phyloP scores from a whole-genome alignment of 1,140 invertebrate genomes.

The Onthophagus taurus region DNA sequence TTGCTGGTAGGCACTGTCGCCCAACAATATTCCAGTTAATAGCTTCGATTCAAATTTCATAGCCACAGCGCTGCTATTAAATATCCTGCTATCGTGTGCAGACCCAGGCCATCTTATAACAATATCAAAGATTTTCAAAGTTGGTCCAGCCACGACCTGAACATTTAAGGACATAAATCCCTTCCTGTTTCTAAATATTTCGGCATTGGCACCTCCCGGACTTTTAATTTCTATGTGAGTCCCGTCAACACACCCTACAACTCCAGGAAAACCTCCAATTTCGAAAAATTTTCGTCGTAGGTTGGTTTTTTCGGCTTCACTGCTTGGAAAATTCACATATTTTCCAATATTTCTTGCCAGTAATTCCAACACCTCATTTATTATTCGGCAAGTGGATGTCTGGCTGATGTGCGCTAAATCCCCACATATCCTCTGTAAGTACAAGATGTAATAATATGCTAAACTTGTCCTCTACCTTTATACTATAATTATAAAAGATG shows the following conservation, averaged over 20 bases:
- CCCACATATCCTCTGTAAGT: too few species aligned
- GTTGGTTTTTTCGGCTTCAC: background rate
- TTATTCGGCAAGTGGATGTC: too few species aligned
- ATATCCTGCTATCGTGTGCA: conserved; percentile 8
- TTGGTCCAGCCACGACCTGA: conserved; percentile 6
- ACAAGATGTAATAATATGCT: too few species aligned
- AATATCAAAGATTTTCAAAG: conserved; percentile 3
- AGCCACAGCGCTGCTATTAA: conserved; percentile 5
- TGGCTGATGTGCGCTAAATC: too few species aligned
- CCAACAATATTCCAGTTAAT: background rate
- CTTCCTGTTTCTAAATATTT: conserved; percentile 11
- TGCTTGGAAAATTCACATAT: conserved; percentile 4
- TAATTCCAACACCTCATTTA: conserved; percentile 4
- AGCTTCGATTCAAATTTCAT: conserved; percentile 5
- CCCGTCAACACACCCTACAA: conserved; percentile 4
- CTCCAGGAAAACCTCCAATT: conserved; percentile 9
- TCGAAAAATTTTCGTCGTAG: background rate
- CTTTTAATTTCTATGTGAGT: conserved; percentile 10
- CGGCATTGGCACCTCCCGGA: conserved; percentile 3
- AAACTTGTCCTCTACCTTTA: too few species aligned
- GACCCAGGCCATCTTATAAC: conserved; percentile 10
- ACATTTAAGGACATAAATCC: conserved; percentile 8
- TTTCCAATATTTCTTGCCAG: background rate
- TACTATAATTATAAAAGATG: too few species aligned
- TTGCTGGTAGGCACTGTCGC: conserved; percentile 8